Conservation (phyloP, 2,797 vertebrate species). For the Tragopan temminckii region DNA sequence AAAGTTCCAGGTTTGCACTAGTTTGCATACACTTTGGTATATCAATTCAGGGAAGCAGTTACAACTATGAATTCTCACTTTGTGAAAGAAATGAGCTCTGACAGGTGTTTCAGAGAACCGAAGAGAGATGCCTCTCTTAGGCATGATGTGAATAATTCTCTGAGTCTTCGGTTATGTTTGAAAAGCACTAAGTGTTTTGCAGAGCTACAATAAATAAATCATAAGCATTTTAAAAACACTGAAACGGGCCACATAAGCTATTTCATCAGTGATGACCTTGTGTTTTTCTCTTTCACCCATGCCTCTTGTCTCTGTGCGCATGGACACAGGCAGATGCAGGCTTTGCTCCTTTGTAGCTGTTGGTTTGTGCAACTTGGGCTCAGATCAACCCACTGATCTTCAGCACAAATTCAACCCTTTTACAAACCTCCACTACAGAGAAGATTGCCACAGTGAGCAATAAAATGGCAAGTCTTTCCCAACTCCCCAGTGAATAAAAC, state of each 20-base stretch:
- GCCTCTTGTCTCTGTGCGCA: rapidly evolving
- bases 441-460: not conserved
- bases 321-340: not conserved
- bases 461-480: not conserved
- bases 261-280: not conserved
- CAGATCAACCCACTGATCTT: not conserved
- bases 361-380: not conserved
- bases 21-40: not conserved
- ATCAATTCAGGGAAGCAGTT: not conserved
- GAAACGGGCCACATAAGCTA: rapidly evolving
- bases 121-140: not conserved
- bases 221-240: not conserved
- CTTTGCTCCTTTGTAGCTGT: not conserved
- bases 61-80: not conserved
- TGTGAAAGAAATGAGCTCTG: not conserved
- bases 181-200: not conserved
- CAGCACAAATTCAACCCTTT: not conserved
- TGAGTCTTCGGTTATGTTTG: not conserved
- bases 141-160: not conserved
- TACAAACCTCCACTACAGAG: not conserved
- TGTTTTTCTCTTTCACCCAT: not conserved
- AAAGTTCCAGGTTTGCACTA: not conserved
- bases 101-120: not conserved
- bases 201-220: not conserved
- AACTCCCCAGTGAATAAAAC: not conserved